Base-by-base conservation (phyloP, 2,797 vertebrate species). In the Squalus acanthias region DNA sequence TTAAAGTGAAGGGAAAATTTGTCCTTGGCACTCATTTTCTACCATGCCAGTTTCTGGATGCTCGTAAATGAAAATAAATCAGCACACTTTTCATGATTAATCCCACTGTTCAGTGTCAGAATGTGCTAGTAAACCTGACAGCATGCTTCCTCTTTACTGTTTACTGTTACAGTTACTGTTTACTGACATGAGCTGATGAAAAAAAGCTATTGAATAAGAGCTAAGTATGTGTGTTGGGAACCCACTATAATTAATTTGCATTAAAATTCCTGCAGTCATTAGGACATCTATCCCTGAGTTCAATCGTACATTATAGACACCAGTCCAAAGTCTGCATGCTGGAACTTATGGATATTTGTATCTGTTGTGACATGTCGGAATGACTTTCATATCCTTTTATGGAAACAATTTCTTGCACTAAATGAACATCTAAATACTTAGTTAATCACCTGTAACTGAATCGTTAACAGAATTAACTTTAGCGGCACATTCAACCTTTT, bases 41-140 rank as follows among this genome's bases (percentile, higher is more conserved):
- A 76, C 13, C 69, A 72, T 95, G 70, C 13, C 70, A 95, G 13
- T 76, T 29, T 70, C 15, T 60, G 50, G 29, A 95, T 72, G 50
- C 50, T 29, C 2, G 13, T 72, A 72, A 57, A 20, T 57, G 46
- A 29, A 95, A 95, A 74, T 76, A 95, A 57, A 50, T 57, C 50
- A 95, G 13, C 1, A 2, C 63, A 93, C 29, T 60, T 76, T 57
- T 53, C 50, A 57, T 76, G 12, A 74, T 74, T 95, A 74, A 95
- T 95, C 33, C 70, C 53, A 95, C 29, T 76, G 46, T n/a, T 76
- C 94, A 95, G 13, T 74, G 50, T 95, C 70, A 95, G 29, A 72
- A 95, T 53, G 17, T 57, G 50, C 46, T 60, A 57, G 4, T 76
- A 53, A 53, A 95, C 1, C 29, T 76, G 94, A 74, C 50, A 69